Evolutionary conservation across 1,140 invertebrate genomes (phyloP).

Genomic region (Paralvinella palmiformis): DNA sequence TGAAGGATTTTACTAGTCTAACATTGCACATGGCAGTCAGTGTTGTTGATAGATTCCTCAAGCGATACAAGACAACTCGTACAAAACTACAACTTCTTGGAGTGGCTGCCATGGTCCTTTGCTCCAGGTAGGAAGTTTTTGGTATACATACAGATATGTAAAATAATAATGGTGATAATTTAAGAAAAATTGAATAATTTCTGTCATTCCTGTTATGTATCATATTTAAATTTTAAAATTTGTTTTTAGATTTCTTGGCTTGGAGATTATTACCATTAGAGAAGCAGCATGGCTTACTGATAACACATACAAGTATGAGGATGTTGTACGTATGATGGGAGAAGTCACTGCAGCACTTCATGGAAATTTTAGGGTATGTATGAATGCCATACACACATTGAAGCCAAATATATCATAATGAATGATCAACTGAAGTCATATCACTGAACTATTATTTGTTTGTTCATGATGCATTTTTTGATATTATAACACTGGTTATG

Average conservation of each 20-base stretch:
- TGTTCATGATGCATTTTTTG: neutral
- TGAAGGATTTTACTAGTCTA: constrained; percentile 43
- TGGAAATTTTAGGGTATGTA: constrained; percentile 37
- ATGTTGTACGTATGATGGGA: constrained; percentile 50
- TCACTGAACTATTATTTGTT: neutral
- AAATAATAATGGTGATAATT: neutral
- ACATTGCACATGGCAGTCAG: constrained; percentile 44
- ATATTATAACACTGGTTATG: neutral
- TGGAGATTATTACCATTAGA: constrained; percentile 46
- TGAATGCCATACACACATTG: neutral
- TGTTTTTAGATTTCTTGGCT: constrained; percentile 39
- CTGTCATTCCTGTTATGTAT: neutral
- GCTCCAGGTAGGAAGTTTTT: constrained; percentile 38
- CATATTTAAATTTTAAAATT: neutral
- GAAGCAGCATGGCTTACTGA: constrained; percentile 50
- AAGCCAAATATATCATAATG: neutral
- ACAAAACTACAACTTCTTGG: constrained; percentile 45
- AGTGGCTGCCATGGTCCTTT: constrained; percentile 45
- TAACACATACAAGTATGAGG: constrained; percentile 49
- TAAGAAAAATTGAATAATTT: neutral
- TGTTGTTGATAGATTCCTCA: constrained; percentile 44
- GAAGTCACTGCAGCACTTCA: constrained; percentile 41
- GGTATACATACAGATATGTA: neutral
- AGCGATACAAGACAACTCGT: constrained; percentile 30
- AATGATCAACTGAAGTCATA: neutral